These are phyloP conservation scores for Apolygus lucorum DNA, from an alignment of 1,140 invertebrate species.

Conservation along the genomic window DNA sequence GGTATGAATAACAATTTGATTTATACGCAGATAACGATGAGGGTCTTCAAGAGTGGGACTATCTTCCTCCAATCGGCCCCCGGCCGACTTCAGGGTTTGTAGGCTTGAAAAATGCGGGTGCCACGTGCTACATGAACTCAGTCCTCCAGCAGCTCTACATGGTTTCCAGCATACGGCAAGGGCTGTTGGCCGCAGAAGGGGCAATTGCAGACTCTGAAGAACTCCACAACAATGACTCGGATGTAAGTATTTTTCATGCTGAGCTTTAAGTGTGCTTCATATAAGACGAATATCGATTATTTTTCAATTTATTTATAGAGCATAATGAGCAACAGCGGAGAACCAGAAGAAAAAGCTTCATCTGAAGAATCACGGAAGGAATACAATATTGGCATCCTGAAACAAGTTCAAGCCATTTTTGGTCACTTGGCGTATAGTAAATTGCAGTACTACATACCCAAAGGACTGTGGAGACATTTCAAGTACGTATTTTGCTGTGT, in stretches of 20 bases:
- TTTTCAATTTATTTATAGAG: slow-evolving; percentile 19
- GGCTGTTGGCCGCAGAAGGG: slow-evolving; percentile 67
- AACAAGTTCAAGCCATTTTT: slow-evolving; percentile 96
- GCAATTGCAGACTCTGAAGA: slow-evolving; percentile 71
- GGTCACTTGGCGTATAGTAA: slow-evolving; percentile 93
- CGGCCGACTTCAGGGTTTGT: slow-evolving; percentile 85
- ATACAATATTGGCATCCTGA: slow-evolving; percentile 91
- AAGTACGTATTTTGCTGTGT: slow-evolving; percentile 49
- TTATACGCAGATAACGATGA: slow-evolving; percentile 66
- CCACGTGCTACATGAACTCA: slow-evolving; percentile 99
- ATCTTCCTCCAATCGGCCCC: slow-evolving; percentile 88
- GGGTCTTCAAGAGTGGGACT: slow-evolving; percentile 91
- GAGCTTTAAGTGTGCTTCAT: too few species aligned
- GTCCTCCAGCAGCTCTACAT: slow-evolving; percentile 95
- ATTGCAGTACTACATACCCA: slow-evolving; percentile 92
- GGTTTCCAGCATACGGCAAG: slow-evolving; percentile 81
- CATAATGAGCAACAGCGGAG: slow-evolving; percentile 28
- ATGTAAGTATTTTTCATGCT: slow-evolving; percentile 20
- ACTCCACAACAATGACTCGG: slow-evolving; percentile 22
- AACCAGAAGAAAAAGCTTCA: slow-evolving; percentile 37
- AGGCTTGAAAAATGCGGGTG: slow-evolving; percentile 95
- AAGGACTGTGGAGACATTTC: slow-evolving; percentile 96
- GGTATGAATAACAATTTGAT: too few species aligned
- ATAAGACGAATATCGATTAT: too few species aligned
- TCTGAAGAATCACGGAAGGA: slow-evolving; percentile 53